phyloP scores from a whole-genome alignment of 1,140 invertebrate species.

The Drosophila pectinifera region DNA sequence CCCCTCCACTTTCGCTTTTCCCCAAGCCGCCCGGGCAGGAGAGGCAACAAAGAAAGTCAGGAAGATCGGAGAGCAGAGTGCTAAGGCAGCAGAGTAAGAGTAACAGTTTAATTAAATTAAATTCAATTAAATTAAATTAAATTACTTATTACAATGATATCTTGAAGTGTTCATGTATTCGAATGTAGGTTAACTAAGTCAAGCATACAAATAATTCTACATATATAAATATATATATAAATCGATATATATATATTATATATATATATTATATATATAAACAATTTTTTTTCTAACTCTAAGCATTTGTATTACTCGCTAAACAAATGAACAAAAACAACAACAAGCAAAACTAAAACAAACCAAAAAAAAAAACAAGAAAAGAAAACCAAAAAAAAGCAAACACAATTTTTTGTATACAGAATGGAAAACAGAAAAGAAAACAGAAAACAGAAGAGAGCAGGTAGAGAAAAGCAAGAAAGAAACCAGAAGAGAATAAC shows the following conservation, averaged over 20 bases:
- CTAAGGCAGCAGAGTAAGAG: slow-evolving; percentile 28
- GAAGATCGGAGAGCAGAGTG: slow-evolving; percentile 11
- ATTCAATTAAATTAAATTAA: slow-evolving; percentile 71
- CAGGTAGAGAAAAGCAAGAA: slow-evolving; percentile 29
- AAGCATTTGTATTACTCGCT: slow-evolving; percentile 79
- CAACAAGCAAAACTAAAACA: slow-evolving; percentile 24
- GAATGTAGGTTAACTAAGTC: slow-evolving; percentile 79
- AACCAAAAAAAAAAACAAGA: slow-evolving; percentile 34
- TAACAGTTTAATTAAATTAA: slow-evolving; percentile 74
- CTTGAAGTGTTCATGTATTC: slow-evolving; percentile 83
- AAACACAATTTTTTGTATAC: slow-evolving; percentile 60
- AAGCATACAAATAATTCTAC: slow-evolving; percentile 72
- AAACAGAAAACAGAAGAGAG: slow-evolving; percentile 28
- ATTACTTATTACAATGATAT: slow-evolving; percentile 82
- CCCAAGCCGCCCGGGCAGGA: background rate
- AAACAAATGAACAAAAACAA: slow-evolving; percentile 46
- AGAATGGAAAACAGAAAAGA: slow-evolving; percentile 41
- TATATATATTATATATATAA: slow-evolving; percentile 65
- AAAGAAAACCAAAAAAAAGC: slow-evolving; percentile 40
- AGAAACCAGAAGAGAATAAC: slow-evolving; percentile 8
- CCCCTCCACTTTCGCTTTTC: background rate
- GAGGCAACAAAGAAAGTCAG: slow-evolving; percentile 23
- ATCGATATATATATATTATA: slow-evolving; percentile 51
- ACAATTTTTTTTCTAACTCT: slow-evolving; percentile 72
- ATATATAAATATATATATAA: slow-evolving; percentile 45